Evolutionary conservation across 2,888 invertebrate species (phyloP).

Genomic region (Synanthedon myopaeformis): DNA sequence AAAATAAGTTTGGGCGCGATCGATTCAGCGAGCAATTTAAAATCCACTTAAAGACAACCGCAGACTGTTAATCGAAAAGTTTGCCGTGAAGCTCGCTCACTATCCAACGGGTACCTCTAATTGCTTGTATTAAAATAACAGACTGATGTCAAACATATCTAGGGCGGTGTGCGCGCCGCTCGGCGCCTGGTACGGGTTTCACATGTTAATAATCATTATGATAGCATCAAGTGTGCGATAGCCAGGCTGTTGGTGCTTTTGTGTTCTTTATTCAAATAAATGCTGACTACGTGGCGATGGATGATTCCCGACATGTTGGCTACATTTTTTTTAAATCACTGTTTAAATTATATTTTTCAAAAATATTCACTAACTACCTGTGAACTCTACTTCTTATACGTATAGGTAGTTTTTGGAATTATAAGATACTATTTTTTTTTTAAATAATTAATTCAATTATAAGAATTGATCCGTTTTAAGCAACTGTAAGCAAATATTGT

Average conservation of each 20-base stretch:
- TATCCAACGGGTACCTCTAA: constrained; percentile 52
- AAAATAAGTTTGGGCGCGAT: background rate
- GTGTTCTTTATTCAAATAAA: constrained; percentile 12
- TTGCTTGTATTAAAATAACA: constrained; percentile 69
- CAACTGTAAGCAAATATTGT: too few relatives aligned
- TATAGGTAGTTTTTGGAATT: too few relatives aligned
- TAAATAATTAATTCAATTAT: too few relatives aligned
- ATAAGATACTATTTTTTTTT: too few relatives aligned
- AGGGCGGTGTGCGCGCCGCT: constrained; percentile 42
- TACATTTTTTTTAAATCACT: too few relatives aligned
- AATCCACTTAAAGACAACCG: constrained; percentile 66
- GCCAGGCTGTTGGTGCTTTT: constrained; percentile 29
- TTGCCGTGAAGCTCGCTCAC: constrained; percentile 35
- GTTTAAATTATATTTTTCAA: too few relatives aligned
- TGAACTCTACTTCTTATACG: too few relatives aligned
- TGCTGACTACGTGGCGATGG: constrained; percentile 6
- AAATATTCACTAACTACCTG: too few relatives aligned
- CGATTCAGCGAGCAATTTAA: constrained; percentile 58
- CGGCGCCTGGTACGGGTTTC: constrained; percentile 55
- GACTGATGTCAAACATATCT: constrained; percentile 69
- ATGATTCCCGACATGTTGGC: constrained; percentile 15
- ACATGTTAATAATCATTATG: constrained; percentile 71
- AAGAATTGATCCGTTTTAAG: too few relatives aligned
- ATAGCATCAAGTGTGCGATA: constrained; percentile 68
- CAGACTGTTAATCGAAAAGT: constrained; percentile 64